phyloP scores from a whole-genome alignment of 2,888 invertebrate genomes.

The Cheilosia variabilis region DNA sequence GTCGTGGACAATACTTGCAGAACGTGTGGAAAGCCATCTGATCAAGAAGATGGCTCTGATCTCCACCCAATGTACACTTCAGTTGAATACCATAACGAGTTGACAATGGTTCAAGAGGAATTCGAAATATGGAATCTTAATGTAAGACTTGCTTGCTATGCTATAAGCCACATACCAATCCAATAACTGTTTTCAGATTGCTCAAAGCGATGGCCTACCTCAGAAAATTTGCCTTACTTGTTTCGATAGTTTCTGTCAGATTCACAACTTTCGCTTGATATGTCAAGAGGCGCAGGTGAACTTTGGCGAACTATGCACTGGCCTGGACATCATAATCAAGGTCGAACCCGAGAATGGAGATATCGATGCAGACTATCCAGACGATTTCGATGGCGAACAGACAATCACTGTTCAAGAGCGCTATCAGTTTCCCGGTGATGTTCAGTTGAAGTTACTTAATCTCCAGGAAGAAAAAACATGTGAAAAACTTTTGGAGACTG shows the following conservation, averaged over 20 bases:
- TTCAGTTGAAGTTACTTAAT: constrained; percentile 1
- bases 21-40: constrained; percentile 60
- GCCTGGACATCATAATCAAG: constrained; percentile 66
- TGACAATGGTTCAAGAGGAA: constrained; percentile 54
- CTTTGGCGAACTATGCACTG: constrained; percentile 57
- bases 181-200: constrained; percentile 25
- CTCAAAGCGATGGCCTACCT: constrained; percentile 57
- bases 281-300: constrained; percentile 64
- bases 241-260: constrained; percentile 68
- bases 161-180: neutral
- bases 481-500: constrained; percentile 8
- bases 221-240: constrained; percentile 67
- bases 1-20: constrained; percentile 53
- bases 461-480: neutral
- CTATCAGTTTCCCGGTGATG: constrained; percentile 50
- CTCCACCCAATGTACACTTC: constrained; percentile 56
- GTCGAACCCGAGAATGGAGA: constrained; percentile 33
- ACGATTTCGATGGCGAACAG: constrained; percentile 60
- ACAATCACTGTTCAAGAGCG: constrained; percentile 61
- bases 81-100: constrained; percentile 49
- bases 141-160: neutral
- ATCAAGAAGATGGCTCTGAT: constrained; percentile 50
- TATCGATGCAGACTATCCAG: constrained; percentile 38
- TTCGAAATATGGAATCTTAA: constrained; percentile 65
- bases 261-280: constrained; percentile 61